These are phyloP conservation scores for Cossypha dichroa DNA, from an alignment of 2,797 vertebrate species.

Conservation along the genomic window DNA sequence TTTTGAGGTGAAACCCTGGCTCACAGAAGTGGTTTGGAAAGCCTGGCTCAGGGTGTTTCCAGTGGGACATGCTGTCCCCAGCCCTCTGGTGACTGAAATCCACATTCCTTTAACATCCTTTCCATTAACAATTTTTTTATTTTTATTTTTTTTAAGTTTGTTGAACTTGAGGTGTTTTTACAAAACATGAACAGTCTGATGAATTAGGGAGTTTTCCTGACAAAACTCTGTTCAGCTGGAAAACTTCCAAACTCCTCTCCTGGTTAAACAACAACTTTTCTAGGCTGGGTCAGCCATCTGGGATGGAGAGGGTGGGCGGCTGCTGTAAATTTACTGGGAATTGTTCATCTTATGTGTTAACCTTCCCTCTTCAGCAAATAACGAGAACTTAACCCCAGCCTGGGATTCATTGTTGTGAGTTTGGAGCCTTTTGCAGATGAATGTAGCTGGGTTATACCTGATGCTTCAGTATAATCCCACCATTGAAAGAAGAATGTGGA, in stretches of 20 bases:
- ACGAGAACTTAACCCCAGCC: neutral
- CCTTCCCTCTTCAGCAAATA: constrained; percentile 32
- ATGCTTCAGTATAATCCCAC: constrained; percentile 26
- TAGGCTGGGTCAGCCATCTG: constrained; percentile 60
- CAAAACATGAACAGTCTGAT: neutral
- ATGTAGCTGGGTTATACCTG: constrained; percentile 13
- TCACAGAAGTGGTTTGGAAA: neutral
- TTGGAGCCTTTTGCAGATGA: neutral
- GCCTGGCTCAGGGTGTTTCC: neutral
- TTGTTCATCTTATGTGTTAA: constrained; percentile 10
- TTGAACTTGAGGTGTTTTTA: neutral
- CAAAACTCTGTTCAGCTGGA: constrained; percentile 9
- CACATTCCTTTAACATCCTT: neutral
- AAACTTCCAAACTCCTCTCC: constrained; percentile 23
- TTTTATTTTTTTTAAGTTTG: neutral
- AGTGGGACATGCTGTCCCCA: neutral
- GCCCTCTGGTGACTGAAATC: neutral
- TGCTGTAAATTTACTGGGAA: constrained; percentile 30
- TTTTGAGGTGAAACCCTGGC: neutral
- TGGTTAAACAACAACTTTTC: constrained; percentile 51
- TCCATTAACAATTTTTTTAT: neutral
- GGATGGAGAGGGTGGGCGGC: constrained; percentile 23
- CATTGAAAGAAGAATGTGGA: constrained; percentile 13
- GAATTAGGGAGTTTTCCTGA: constrained; percentile 42
- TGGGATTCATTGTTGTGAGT: neutral